Evolutionary conservation across 2,888 invertebrate genomes (phyloP).

Genomic region (Bursaphelenchus okinawaensis): DNA sequence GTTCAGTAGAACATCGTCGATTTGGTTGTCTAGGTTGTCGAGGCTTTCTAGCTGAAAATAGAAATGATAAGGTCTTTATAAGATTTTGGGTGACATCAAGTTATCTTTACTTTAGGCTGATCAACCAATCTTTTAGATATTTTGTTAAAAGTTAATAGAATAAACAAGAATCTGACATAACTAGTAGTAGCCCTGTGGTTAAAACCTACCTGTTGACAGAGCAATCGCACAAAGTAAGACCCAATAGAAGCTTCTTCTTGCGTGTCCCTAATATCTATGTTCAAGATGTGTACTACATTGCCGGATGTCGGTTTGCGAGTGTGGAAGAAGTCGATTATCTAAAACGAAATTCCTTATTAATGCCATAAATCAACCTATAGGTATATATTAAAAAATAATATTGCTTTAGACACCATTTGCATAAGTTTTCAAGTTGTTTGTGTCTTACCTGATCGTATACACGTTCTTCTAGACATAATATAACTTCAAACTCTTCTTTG

Average conservation of each 20-base stretch:
- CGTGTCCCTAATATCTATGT: conserved; percentile 97
- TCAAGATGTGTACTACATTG: conserved; percentile 88
- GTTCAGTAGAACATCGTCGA: conserved; percentile 87
- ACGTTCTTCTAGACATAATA: conserved; percentile 93
- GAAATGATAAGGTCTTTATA: background rate
- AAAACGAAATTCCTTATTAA: conserved; percentile 16
- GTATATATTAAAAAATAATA: no score
- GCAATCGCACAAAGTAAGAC: conserved; percentile 91
- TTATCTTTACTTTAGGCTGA: background rate
- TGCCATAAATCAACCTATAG: background rate
- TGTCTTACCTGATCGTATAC: conserved; percentile 91
- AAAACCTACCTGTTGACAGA: conserved; percentile 74
- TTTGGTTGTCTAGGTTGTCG: conserved; percentile 91
- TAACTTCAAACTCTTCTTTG: conserved; percentile 83
- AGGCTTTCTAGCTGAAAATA: conserved; percentile 72
- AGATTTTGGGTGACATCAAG: background rate
- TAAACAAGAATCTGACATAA: background rate
- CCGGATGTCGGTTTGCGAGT: conserved; percentile 70
- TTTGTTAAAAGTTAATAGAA: background rate
- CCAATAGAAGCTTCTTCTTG: conserved; percentile 98
- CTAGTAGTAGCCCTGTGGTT: background rate
- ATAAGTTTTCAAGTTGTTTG: background rate
- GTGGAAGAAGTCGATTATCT: conserved; percentile 63
- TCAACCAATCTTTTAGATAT: conserved; percentile 2
- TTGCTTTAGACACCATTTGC: background rate